Evolutionary conservation across 2,113 vertebrate species (phyloP).

Genomic region (Guaruba guarouba): DNA sequence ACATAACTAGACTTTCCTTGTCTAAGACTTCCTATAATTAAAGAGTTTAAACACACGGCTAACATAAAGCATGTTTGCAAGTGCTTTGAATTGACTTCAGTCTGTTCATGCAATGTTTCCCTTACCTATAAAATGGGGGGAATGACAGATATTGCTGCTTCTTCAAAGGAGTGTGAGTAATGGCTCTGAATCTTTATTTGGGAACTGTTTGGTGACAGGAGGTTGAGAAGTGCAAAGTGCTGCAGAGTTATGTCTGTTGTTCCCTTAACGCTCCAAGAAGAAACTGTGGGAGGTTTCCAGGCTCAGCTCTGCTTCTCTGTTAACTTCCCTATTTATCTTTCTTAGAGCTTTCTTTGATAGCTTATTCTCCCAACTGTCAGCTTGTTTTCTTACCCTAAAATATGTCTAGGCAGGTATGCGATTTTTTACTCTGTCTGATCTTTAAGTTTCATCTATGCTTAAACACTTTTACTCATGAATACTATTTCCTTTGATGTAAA

Average conservation of each 20-base stretch:
- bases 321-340: neutral
- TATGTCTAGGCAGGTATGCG: neutral
- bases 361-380: neutral
- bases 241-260: neutral
- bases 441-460: neutral
- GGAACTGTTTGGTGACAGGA: neutral
- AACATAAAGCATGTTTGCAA: neutral
- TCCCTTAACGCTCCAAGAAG: neutral
- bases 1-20: neutral
- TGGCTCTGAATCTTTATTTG: neutral
- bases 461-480: neutral
- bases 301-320: neutral
- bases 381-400: neutral
- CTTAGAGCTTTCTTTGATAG: neutral
- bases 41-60: neutral
- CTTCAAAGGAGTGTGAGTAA: neutral
- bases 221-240: neutral
- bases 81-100: neutral
- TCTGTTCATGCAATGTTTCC: neutral
- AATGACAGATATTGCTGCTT: accelerated
- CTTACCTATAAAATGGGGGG: neutral
- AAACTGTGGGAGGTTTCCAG: neutral
- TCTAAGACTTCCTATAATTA: neutral
- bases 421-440: neutral
- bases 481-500: neutral